These are phyloP conservation scores for Agrotis puta DNA, from an alignment of 2,888 invertebrate species.

Conservation along the genomic window DNA sequence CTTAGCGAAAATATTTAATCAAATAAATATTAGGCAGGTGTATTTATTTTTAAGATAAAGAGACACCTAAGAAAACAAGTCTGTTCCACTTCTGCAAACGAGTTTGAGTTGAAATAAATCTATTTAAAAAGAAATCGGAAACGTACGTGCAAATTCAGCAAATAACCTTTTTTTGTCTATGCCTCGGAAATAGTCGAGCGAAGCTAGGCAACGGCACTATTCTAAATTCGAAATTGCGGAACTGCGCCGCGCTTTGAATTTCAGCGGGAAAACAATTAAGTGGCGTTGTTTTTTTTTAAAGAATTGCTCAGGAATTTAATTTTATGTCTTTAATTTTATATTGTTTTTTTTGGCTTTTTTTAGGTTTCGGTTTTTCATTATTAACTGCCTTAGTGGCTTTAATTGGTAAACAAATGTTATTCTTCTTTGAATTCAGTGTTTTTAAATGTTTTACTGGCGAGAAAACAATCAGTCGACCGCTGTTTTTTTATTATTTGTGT, in stretches of 20 bases:
- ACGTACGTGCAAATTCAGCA: conserved; percentile 29
- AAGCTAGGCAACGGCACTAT: conserved; percentile 16
- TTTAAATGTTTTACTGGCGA: no score
- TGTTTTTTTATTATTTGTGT: no score
- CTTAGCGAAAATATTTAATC: conserved; percentile 38
- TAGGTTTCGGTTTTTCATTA: no score
- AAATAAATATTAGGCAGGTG: conserved; percentile 24
- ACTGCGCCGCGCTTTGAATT: conserved; percentile 16
- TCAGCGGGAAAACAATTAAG: conserved; percentile 40
- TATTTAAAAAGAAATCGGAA: conserved; percentile 12
- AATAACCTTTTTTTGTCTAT: conserved; percentile 23
- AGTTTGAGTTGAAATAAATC: conserved; percentile 21
- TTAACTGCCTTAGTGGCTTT: no score
- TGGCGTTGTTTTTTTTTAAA: conserved; percentile 15
- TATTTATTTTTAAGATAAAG: conserved; percentile 45
- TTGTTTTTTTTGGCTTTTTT: no score
- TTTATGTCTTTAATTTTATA: conserved; percentile 15
- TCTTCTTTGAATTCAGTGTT: no score
- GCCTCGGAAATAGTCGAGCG: conserved; percentile 8
- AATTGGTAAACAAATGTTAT: no score
- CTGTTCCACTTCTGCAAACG: conserved; percentile 22
- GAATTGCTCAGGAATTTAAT: conserved; percentile 1
- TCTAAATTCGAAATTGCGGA: conserved; percentile 51
- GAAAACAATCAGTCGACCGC: no score
- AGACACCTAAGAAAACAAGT: conserved; percentile 11